phyloP scores from a whole-genome alignment of 2,888 invertebrate species.

The Phortica magna region DNA sequence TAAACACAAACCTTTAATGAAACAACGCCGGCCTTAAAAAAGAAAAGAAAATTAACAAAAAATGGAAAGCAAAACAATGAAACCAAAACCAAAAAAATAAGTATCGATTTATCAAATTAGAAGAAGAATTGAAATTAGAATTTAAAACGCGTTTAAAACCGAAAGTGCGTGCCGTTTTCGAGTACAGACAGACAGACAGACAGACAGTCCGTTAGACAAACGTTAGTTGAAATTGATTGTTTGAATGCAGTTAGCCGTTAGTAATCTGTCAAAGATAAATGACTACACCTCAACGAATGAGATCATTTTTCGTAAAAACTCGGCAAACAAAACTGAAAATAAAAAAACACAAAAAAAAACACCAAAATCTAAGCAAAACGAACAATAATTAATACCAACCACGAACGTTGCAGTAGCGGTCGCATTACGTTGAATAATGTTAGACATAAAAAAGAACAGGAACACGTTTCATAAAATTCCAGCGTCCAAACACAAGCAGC shows the following conservation, averaged over 20 bases:
- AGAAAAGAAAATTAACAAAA: constrained; percentile 39
- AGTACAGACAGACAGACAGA: not conserved
- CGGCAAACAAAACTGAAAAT: constrained; percentile 2
- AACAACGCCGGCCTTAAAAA: constrained; percentile 24
- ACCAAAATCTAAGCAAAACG: not conserved
- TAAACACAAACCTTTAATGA: constrained; percentile 12
- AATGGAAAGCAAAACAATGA: constrained; percentile 41
- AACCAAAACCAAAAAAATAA: constrained; percentile 38
- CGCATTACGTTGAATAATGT: constrained; percentile 64
- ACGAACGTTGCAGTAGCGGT: constrained; percentile 34
- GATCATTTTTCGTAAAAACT: too few species aligned
- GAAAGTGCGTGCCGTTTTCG: constrained; percentile 19
- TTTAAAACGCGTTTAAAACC: constrained; percentile 37
- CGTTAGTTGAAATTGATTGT: too few species aligned
- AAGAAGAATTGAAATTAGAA: constrained; percentile 36
- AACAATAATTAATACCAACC: not conserved
- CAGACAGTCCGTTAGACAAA: too few species aligned
- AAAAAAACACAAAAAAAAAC: not conserved
- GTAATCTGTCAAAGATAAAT: too few species aligned
- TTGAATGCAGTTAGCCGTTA: too few species aligned
- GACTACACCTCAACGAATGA: too few species aligned
- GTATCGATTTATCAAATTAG: constrained; percentile 24
- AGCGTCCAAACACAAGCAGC: constrained; percentile 64
- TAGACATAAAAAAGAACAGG: constrained; percentile 73
- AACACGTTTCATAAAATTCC: constrained; percentile 73